phyloP scores from a whole-genome alignment of 64 coral and sea anemone species.

The Porites australiensis region DNA sequence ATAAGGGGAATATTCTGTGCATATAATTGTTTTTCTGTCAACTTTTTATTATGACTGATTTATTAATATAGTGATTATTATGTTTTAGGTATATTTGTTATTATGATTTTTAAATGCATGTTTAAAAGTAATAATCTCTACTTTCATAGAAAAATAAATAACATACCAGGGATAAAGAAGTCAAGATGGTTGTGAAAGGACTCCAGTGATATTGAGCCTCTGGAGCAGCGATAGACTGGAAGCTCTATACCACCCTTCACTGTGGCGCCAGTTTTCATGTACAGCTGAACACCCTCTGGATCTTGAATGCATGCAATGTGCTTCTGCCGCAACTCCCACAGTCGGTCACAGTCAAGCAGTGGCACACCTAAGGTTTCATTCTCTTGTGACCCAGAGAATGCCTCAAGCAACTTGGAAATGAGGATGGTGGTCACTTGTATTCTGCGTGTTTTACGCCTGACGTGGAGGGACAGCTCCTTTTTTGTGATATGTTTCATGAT shows the following conservation, averaged over 20 bases:
- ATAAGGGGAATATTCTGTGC: no score
- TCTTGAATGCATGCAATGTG: conserved; percentile 74
- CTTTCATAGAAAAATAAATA: neutral
- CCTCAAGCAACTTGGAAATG: conserved; percentile 8
- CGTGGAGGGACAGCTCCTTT: conserved; percentile 42
- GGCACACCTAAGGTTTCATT: conserved; percentile 68
- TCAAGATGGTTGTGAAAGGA: conserved; percentile 76
- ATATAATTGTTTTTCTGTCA: no score
- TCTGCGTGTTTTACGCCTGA: conserved; percentile 24
- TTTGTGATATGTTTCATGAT: conserved; percentile 28
- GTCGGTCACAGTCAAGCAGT: conserved; percentile 45
- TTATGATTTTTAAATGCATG: neutral
- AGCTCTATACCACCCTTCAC: conserved; percentile 48
- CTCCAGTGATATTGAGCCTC: conserved; percentile 70
- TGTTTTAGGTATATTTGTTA: neutral
- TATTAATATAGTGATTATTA: no score
- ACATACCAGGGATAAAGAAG: conserved; percentile 72
- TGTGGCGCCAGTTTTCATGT: conserved; percentile 29
- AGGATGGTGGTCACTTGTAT: neutral
- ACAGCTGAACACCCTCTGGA: conserved; percentile 48
- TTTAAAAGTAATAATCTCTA: neutral
- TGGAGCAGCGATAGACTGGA: conserved; percentile 45
- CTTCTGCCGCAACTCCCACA: conserved; percentile 33
- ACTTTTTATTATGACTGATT: no score
- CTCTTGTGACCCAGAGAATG: conserved; percentile 55